Evolutionary conservation across 2,797 vertebrate genomes (phyloP).

Genomic region (Acipenser ruthenus): DNA sequence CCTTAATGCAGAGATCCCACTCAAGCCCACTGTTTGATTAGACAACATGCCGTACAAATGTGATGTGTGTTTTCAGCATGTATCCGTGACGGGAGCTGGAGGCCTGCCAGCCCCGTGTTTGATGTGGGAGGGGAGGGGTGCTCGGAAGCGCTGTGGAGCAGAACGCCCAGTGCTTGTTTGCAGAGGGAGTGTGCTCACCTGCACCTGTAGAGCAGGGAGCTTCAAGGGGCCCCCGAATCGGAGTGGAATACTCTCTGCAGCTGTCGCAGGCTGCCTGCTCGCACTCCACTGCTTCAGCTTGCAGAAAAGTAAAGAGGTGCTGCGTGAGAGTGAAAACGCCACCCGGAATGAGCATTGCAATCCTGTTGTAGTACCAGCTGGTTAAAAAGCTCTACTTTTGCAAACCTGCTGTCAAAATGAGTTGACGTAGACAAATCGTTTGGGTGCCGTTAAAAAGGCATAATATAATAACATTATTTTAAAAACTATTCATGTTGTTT

Average conservation of each 20-base stretch:
- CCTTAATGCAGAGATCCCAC: slow-evolving; percentile 27
- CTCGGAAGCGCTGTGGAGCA: slow-evolving; percentile 17
- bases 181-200: slow-evolving; percentile 32
- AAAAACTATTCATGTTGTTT: too few relatives aligned
- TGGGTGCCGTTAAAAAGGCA: too few relatives aligned
- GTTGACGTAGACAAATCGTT: too few relatives aligned
- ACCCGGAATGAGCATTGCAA: too few relatives aligned
- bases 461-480: too few relatives aligned
- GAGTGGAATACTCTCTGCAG: not conserved
- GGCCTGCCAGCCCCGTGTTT: slow-evolving; percentile 32
- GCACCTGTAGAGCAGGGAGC: slow-evolving; percentile 25
- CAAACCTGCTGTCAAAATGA: too few relatives aligned
- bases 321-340: too few relatives aligned
- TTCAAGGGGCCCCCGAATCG: not conserved
- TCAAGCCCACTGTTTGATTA: slow-evolving; percentile 50
- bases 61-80: slow-evolving; percentile 20
- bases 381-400: too few relatives aligned
- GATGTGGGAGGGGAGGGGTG: slow-evolving; percentile 25
- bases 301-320: too few relatives aligned
- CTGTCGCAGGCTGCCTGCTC: not conserved
- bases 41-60: slow-evolving; percentile 52
- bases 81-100: slow-evolving; percentile 26
- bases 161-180: slow-evolving; percentile 27
- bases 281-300: too few relatives aligned
- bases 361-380: too few relatives aligned